Base-by-base conservation (phyloP, 2,113 vertebrate genomes). In the Cyprinodon tularosa region DNA sequence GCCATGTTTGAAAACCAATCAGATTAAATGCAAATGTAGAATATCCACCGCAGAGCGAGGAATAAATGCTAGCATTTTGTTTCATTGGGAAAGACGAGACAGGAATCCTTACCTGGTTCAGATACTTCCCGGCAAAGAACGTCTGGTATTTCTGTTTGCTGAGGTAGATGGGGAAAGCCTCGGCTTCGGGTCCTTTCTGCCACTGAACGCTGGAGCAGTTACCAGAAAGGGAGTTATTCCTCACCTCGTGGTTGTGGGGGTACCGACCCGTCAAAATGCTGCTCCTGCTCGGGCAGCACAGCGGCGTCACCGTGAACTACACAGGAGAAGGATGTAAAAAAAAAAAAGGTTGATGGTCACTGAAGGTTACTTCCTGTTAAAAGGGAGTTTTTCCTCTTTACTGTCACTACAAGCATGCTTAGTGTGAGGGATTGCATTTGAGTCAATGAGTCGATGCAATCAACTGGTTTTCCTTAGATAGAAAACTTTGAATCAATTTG, bases 221-320 rank as follows among this genome's bases (percentile, higher is more conserved):
- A 20, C 95, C 95, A 0, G 77, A 77, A 69, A 94, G 68, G 0
- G 94, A 95, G 90, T 95, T 95, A 88, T 95, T 95, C 57, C 88
- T 85, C 74, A 95, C 95, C 76, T 77, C 80, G 77, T 95, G 94
- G 88, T 95, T 95, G 90, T 95, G 95, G 8, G 93, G 94, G 84
- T 95, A 95, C 47, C 45, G 92, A 1, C 95, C 95, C 0, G 93
- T 92, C 57, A 95, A 39, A 20, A 95, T 86, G 79, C 94, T 94
- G 87, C 94, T 93, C 17, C 94, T 86, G 68, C 95, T 95, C 38
- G 95, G 94, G 84, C 95, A 95, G 88, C 95, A 95, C 75, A 95
- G 89, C 0, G 95, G 94, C 0, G 93, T 90, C n/a, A 86, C 93
- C 0, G 91, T 92, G 38, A 92, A 95, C 95, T 95, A 14, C 1